Base-by-base conservation (phyloP, 2,888 invertebrate species). In the Capitulum mitella region DNA sequence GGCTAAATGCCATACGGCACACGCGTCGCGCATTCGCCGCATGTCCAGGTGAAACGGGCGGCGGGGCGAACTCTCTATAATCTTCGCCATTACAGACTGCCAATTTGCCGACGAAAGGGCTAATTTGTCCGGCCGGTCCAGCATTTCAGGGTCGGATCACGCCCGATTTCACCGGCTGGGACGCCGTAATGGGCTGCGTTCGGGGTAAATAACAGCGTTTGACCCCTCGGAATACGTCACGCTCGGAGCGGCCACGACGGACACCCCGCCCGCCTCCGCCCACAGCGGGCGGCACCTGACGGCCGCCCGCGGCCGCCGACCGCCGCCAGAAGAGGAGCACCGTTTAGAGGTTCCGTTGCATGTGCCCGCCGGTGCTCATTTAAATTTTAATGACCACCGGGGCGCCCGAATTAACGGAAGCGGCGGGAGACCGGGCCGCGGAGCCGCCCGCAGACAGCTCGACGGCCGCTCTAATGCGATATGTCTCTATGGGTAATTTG, bases 111-210 rank as follows among this genome's bases (percentile, higher is more conserved):
- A 70, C 37, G 70, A 70, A 70, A 40, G 70, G 37, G 70, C 37
- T 40, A 37, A 40, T 70, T 70, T 70, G 70, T 40, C 70, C 10
- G 29, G 3, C 22, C 70, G 6, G 37, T 10, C 3, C 70, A 12
- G 70, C 64, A 26, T 70, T 40, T 70, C 70, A 26, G 37, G 70
- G 70, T 40, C 70, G 70, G 40, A 70, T 70, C 70, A 40, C 70
- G 70, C 70, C 70, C 37, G 10, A 26, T 16, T 34, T 64, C 34
- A 34, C 32, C 32, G 32, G 12, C 37, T 40, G 3, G 29, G 29
- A n/a, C 70, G 29, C 16, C 70, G 10, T 70, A 70, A 70, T 70
- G 40, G 70, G 16, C 70, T 26, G 37, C 22, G 22, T 70, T 26
- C 26, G 26, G 26, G 26, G 70, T 37, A 70, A 70, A 70, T 70